Base-by-base conservation (phyloP, 2,113 vertebrate genomes). In the Brachypodius melanocephalos region DNA sequence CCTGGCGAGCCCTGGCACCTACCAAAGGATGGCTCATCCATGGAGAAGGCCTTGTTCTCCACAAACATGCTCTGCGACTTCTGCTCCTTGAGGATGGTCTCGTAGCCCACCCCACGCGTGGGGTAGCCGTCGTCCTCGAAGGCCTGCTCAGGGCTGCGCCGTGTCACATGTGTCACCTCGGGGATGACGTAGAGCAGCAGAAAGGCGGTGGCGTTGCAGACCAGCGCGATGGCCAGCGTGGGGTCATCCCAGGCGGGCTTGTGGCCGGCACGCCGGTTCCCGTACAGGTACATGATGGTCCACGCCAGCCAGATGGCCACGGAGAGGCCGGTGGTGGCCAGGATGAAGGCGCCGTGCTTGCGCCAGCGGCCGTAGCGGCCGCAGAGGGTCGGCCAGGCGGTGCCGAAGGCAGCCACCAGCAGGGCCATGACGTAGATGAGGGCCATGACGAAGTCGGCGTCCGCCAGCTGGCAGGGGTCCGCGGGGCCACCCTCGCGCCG, bases 11-110 rank as follows among this genome's bases (percentile, higher is more conserved):
- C 34, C 58, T 2, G 4, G 67, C 0, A 0, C 85, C 31, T 97
- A 99, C 99, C 99, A 66, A 98, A 90, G 83, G 95, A 97, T 1
- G 99, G 98, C 65, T 99, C 99, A 0, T 99, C 99, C 99, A 99
- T 98, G 21, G 99, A 98, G 96, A 99, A 99, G 1, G 99, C 99
- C 94, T 99, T 99, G 94, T 99, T 99, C 81, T 99, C 99, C 97
- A 99, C 97, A 5, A 98, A 99, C 97, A 99, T 98, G 93, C 98
- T 99, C 46, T 98, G 81, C 0, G 95, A 90, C 76, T 97, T 98
- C 94, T 99, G 98, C 55, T 99, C 98, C 94, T 99, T 99, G 85
- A 99, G 97, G 97, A 99, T 99, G 61, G 97, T 99, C 96, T 99
- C 99, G 3, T 99, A 99, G 73, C 99, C 98, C 68, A 99, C 98